A percentile compares a stretch with the other conserved stretches of the same genome.
Conservation (phyloP, 2,797 vertebrate genomes). For the Clangula hyemalis region DNA sequence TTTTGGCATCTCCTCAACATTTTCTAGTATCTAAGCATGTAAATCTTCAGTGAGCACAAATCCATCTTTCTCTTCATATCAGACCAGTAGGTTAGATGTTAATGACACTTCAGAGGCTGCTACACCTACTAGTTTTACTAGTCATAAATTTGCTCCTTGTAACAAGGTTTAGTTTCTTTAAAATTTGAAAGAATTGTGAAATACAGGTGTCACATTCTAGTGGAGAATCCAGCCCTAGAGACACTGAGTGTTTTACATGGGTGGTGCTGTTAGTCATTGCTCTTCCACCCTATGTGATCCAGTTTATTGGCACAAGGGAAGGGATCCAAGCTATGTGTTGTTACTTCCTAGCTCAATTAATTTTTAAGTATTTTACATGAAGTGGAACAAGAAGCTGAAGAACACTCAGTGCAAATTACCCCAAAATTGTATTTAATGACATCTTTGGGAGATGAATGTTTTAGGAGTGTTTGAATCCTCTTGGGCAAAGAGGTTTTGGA, state of each 20-base stretch:
- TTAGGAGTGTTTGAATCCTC: background rate
- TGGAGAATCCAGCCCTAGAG: background rate
- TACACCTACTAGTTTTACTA: background rate
- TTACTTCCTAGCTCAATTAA: background rate
- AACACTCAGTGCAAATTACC: background rate
- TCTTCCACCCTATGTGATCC: rapidly evolving
- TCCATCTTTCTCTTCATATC: background rate
- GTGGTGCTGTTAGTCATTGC: background rate
- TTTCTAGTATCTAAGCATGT: background rate
- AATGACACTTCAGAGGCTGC: background rate
- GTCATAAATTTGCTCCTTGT: background rate
- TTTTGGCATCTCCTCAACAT: background rate
- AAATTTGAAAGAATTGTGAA: background rate
- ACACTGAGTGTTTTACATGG: background rate
- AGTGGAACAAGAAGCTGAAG: background rate
- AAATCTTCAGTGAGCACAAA: background rate
- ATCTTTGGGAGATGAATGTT: background rate
- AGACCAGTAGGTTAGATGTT: background rate
- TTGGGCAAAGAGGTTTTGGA: background rate
- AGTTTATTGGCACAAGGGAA: background rate
- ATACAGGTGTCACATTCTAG: background rate
- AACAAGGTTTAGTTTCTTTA: background rate
- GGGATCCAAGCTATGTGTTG: background rate
- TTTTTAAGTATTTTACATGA: background rate
- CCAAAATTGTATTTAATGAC: background rate